Evolutionary conservation across 2,888 invertebrate species (phyloP).

Genomic region (Cantharis rufa): DNA sequence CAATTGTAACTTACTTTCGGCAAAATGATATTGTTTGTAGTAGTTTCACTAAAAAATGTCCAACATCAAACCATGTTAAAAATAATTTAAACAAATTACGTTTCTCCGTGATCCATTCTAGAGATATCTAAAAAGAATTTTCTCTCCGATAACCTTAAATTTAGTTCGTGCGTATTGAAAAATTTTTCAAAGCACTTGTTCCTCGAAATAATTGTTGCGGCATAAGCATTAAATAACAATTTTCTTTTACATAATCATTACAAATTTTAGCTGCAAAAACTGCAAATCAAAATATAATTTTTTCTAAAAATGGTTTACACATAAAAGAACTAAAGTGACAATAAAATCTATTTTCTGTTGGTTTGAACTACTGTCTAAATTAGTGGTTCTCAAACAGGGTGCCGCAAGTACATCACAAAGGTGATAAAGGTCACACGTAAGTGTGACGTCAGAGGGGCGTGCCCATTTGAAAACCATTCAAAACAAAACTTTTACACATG

Average conservation of each 20-base stretch:
- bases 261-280: neutral
- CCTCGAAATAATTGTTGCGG: neutral
- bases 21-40: slow-evolving; percentile 2
- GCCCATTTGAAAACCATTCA: too few relatives aligned
- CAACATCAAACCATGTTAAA: neutral
- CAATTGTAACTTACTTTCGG: slow-evolving; percentile 59
- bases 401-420: too few relatives aligned
- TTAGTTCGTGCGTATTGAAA: neutral
- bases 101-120: slow-evolving; percentile 21
- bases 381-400: too few relatives aligned
- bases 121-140: neutral
- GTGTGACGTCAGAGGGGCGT: too few relatives aligned
- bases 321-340: too few relatives aligned
- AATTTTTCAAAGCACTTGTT: neutral
- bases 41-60: slow-evolving; percentile 13
- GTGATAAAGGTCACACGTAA: too few relatives aligned
- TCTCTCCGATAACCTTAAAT: neutral
- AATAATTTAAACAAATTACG: slow-evolving; percentile 5
- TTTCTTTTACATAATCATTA: neutral
- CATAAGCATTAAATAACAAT: neutral
- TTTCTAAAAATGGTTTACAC: neutral
- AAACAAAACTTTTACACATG: too few relatives aligned
- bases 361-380: too few relatives aligned
- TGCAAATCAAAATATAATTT: neutral
- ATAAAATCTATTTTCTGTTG: too few relatives aligned